These are phyloP conservation scores for Crotalus viridis DNA, from an alignment of 2,113 vertebrate species.

Conservation along the genomic window DNA sequence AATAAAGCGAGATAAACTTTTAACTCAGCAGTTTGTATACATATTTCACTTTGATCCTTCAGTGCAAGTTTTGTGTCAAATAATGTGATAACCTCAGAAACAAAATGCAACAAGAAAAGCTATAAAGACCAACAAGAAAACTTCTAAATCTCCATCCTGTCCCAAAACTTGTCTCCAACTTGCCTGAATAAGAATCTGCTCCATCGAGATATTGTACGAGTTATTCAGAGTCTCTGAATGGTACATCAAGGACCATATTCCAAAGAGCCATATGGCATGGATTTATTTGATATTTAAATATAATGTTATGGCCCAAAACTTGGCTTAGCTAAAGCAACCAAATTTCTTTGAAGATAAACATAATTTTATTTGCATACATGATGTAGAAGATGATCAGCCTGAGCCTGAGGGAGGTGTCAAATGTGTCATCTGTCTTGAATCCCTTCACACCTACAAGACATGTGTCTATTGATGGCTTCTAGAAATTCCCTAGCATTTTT, in stretches of 20 bases:
- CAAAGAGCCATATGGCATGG: background rate
- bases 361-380: background rate
- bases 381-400: background rate
- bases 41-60: conserved; percentile 51
- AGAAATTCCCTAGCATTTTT: background rate
- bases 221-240: background rate
- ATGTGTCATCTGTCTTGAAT: background rate
- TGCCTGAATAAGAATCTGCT: background rate
- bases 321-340: background rate
- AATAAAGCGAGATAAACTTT: conserved; percentile 37
- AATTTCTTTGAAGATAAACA: background rate
- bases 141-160: background rate
- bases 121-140: background rate
- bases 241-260: background rate
- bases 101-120: background rate
- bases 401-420: background rate
- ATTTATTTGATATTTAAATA: background rate
- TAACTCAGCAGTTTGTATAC: conserved; percentile 45
- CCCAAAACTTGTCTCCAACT: background rate
- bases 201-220: background rate
- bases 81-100: conserved; percentile 29
- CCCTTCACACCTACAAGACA: background rate
- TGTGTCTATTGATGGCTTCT: no score
- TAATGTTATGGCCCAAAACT: background rate
- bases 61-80: conserved; percentile 33